Evolutionary conservation across 2,113 vertebrate genomes (phyloP), one percentile per base, ranked within the genome.

Genomic region (Eira barbara): DNA sequence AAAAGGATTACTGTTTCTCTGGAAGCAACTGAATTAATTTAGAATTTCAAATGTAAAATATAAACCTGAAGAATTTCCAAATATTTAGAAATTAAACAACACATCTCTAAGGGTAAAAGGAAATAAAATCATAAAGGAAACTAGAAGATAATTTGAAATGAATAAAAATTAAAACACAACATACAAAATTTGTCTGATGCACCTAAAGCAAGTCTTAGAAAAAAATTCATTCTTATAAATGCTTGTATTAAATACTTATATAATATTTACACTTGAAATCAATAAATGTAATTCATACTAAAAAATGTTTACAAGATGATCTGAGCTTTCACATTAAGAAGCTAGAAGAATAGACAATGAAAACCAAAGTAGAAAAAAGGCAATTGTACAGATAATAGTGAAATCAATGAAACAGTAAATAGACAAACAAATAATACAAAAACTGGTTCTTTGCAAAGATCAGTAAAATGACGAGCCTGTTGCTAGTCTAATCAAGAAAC

Each of bases 31-130:
- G 55, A 93, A 85, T 73, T 65, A 89, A 89, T 71, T 73, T 82
- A 83, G 67, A 93, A 57, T 96, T 80, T 78, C 49, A n/a, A 14
- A 20, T 55, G 80, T 21, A 85, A 55, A 89, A 84, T 42, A 88
- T 31, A 29, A 74, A 73, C 59, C 55, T 73, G 42, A 92, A 84
- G 91, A 65, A 36, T 25, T 34, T 23, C 83, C 63, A 89, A 88
- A 80, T 93, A 73, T 65, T 67, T 94, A 14, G 31, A 87, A 85
- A 84, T 86, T 93, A 93, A 91, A 81, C 42, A 92, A 71, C 13
- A 69, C 34, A 59, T n/a, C 31, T 52, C 55, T 76, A 57, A 73
- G 59, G 4, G 14, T 76, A 86, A 84, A 91, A 67, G 11, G 63
- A 65, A 71, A 95, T 89, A 55, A 65, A 52, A 55, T 73, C 83